Conservation (phyloP, 2,888 invertebrate genomes). For the Spicauda simplicius region DNA sequence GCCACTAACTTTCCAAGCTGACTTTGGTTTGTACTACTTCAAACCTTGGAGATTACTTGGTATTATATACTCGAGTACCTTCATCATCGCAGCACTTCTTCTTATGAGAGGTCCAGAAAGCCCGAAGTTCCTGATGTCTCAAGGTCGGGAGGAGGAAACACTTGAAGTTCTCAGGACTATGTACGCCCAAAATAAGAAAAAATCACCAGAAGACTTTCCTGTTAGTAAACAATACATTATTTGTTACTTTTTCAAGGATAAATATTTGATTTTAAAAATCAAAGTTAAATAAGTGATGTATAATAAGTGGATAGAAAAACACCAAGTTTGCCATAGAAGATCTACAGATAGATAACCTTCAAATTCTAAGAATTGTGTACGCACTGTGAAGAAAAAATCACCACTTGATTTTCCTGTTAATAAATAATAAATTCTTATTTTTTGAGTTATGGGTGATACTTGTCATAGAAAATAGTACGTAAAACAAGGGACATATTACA, state of each 20-base stretch:
- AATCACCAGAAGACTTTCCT: conserved; percentile 73
- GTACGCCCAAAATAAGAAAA: conserved; percentile 77
- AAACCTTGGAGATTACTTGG: conserved; percentile 91
- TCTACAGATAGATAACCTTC: no score
- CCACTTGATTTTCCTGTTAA: conserved; percentile 79
- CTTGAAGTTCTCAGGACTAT: conserved; percentile 86
- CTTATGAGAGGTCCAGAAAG: conserved; percentile 89
- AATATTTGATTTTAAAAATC: no score
- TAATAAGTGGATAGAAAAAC: no score
- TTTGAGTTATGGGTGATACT: no score
- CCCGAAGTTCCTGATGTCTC: conserved; percentile 89
- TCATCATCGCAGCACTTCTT: conserved; percentile 82
- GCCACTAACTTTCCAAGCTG: conserved; percentile 78
- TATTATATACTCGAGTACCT: conserved; percentile 85
- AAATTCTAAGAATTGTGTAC: conserved; percentile 86
- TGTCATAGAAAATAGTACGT: no score
- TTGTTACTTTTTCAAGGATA: no score
- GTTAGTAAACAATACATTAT: conserved; percentile 55
- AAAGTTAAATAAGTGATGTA: no score
- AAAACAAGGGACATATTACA: no score
- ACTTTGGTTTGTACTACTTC: conserved; percentile 81
- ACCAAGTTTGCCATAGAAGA: no score
- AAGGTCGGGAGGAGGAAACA: conserved; percentile 86
- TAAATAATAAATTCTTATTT: no score
- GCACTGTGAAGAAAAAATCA: conserved; percentile 68